These are phyloP conservation scores for Trochalopteron elliotii DNA, from an alignment of 2,113 vertebrate species.

Conservation along the genomic window DNA sequence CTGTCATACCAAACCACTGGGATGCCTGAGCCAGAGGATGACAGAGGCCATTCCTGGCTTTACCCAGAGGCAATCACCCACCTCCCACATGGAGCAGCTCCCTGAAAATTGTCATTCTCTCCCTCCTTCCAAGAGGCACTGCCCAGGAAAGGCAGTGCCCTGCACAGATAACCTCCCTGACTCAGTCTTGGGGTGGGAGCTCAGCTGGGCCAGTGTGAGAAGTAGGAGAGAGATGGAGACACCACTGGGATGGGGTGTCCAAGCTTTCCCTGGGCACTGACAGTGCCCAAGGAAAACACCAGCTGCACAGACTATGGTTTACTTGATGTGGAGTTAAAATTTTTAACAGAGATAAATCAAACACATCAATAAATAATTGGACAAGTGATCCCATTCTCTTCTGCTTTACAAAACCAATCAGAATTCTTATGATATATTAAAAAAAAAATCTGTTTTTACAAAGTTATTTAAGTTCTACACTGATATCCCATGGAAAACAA, in stretches of 20 bases:
- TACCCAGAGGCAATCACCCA: fast-evolving
- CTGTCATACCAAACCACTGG: neutral
- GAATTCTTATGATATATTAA: neutral
- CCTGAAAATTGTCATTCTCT: neutral
- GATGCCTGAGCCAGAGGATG: neutral
- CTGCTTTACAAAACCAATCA: neutral
- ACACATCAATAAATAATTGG: neutral
- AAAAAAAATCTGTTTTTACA: neutral
- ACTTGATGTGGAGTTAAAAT: neutral
- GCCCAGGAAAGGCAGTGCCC: neutral
- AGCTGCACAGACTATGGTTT: fast-evolving
- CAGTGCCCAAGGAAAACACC: neutral
- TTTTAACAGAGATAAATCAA: neutral
- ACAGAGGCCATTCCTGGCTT: neutral
- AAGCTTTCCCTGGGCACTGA: neutral
- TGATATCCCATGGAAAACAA: neutral
- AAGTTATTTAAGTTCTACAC: neutral
- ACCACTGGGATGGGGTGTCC: neutral
- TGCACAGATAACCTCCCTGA: neutral
- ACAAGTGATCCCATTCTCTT: neutral
- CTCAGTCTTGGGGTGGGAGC: neutral
- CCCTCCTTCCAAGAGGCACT: neutral
- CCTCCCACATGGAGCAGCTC: neutral
- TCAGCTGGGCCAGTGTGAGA: neutral
- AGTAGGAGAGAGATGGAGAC: neutral